A percentile compares a stretch with the other conserved stretches of the same genome.
Evolutionary conservation across 2,797 vertebrate species (phyloP).

Genomic region (Neopelma chrysocephalum): DNA sequence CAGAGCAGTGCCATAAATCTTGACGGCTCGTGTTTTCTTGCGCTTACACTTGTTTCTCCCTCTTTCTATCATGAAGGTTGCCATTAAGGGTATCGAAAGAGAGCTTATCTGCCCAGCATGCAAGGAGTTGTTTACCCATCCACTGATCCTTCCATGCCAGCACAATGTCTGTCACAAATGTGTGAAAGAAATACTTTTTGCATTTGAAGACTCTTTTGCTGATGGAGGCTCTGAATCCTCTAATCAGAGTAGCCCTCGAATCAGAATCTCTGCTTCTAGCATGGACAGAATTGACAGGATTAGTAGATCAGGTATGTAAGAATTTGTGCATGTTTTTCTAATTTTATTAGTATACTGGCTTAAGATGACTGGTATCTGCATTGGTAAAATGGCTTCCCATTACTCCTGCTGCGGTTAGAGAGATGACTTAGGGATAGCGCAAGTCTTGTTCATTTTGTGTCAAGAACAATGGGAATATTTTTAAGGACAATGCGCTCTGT

Average conservation of each 20-base stretch:
- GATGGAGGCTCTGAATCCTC: constrained; percentile 93
- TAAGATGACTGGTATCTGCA: not conserved
- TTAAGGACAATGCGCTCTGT: not conserved
- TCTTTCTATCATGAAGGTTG: constrained; percentile 79
- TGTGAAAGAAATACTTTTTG: constrained; percentile 90
- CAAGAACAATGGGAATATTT: constrained; percentile 1
- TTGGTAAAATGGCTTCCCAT: not conserved
- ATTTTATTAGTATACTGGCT: not conserved
- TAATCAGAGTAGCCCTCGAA: constrained; percentile 89
- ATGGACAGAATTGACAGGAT: constrained; percentile 92
- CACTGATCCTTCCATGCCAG: constrained; percentile 95
- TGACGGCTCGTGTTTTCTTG: not conserved
- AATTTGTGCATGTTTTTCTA: not conserved
- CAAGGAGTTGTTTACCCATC: constrained; percentile 96
- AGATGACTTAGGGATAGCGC: not conserved
- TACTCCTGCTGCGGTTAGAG: not conserved
- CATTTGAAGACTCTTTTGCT: constrained; percentile 86
- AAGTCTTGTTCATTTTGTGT: not conserved
- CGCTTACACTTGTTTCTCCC: not conserved
- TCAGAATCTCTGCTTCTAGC: constrained; percentile 85
- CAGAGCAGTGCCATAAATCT: not conserved
- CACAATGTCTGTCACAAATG: constrained; percentile 97
- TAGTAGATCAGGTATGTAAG: constrained; percentile 88
- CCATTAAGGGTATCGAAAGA: constrained; percentile 94
- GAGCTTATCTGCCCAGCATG: constrained; percentile 97